Evolutionary conservation across 2,888 invertebrate species (phyloP), one percentile per base, ranked within the genome.

Genomic region (Philonicus albiceps): DNA sequence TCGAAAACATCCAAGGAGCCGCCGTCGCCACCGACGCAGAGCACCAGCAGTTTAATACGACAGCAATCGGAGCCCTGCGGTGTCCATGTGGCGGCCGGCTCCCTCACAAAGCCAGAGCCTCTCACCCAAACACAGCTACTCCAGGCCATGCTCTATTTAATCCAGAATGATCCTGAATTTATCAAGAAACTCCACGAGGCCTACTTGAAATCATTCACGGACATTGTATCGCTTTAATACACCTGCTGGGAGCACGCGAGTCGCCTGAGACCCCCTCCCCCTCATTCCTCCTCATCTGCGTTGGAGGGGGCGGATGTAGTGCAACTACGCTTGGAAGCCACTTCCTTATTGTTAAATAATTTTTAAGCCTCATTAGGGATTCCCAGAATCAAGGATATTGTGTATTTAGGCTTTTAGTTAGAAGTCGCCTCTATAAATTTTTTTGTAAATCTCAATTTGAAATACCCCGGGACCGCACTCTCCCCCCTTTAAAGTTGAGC

Each of bases 151-250:
- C 95, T 96, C 90, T 96, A 97, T 93, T 94, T 98, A 87, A 93
- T 98, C 87, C 96, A 96, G 93, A 96, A 96, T 92, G 98, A 98
- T 92, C 94, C 96, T 43, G 96, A 96, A 89, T 98, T 98, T 93
- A 95, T 97, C 49, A 96, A 95, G 90, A 97, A 96, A 92, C 93
- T 98, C 88, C 98, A 98, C 91, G 97, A 98, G 93, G 98, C 97
- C 86, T 98, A 98, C 91, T 95, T 98, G 22, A 96, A 97, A 93
- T 96, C 96, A 43, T 96, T 96, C 90, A 94, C 96, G 90, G 96
- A 96, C 88, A 92, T 93, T 89, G 92, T 93, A 16, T 93, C 93
- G 0, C 88, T 87, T 37, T 87, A 88, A 88, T 73, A 74, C 37
- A 83, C 49, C n/a, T 19, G 64, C 31, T 83, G 34, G 19, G n/a